A percentile compares a stretch with the other conserved stretches of the same genome.
Evolutionary conservation across 2,797 vertebrate genomes (phyloP).

Genomic region (Gastrophryne carolinensis): DNA sequence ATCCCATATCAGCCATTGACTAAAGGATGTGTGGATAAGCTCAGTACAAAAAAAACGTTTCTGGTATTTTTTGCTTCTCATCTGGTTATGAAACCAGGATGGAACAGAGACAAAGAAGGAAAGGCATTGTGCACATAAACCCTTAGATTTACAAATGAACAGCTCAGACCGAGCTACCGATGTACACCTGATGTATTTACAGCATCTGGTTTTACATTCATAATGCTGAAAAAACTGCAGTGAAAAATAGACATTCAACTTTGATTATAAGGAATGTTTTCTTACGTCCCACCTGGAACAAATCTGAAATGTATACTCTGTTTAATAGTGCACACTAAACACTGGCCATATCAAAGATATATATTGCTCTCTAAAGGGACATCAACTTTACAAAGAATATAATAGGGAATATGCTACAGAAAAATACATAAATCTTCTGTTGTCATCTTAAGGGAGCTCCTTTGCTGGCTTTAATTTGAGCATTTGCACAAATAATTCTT

Average conservation of each 20-base stretch:
- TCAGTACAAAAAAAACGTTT: too few species aligned
- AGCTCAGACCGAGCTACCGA: not conserved
- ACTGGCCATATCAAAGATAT: slow-evolving; percentile 4
- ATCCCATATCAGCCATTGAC: not conserved
- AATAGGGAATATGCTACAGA: not conserved
- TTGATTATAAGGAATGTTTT: slow-evolving; percentile 36
- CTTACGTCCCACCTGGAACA: slow-evolving; percentile 7
- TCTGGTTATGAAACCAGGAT: not conserved
- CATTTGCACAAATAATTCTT: not conserved
- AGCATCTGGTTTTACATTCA: slow-evolving; percentile 29
- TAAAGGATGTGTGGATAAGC: not conserved
- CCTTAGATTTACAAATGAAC: not conserved
- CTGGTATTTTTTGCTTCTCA: too few species aligned
- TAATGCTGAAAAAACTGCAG: slow-evolving; percentile 34
- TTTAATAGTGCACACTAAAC: not conserved
- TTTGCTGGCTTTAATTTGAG: not conserved
- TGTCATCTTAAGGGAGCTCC: not conserved
- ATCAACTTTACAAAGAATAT: not conserved
- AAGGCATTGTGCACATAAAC: not conserved
- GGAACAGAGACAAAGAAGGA: not conserved
- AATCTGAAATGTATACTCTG: not conserved
- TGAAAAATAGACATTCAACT: slow-evolving; percentile 38
- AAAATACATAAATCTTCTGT: not conserved
- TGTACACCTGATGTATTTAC: not conserved
- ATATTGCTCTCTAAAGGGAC: not conserved